Conservation (phyloP, 2,113 vertebrate species). For the Gymnocephalus cernua region DNA sequence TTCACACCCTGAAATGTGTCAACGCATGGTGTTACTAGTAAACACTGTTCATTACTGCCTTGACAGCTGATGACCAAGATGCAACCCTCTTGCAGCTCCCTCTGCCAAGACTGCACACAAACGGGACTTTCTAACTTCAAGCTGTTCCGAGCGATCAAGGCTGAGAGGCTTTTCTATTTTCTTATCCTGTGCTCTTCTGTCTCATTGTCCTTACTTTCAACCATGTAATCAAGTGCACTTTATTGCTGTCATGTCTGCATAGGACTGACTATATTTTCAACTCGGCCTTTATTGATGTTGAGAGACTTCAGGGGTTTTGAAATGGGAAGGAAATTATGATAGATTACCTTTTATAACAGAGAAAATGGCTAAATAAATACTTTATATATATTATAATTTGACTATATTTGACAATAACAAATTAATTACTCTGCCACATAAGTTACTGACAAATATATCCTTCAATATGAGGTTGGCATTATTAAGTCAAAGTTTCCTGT, state of each 20-base stretch:
- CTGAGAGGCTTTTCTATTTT: constrained; percentile 45
- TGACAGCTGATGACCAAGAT: constrained; percentile 67
- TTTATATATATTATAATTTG: constrained; percentile 8
- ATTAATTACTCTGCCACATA: constrained; percentile 27
- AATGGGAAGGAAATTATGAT: not conserved
- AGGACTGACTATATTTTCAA: constrained; percentile 48
- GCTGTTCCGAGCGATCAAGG: constrained; percentile 42
- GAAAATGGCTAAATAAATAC: constrained; percentile 26
- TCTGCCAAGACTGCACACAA: constrained; percentile 38
- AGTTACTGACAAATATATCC: constrained; percentile 15
- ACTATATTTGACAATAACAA: constrained; percentile 30
- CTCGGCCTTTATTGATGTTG: constrained; percentile 33
- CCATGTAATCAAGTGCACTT: constrained; percentile 75
- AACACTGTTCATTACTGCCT: constrained; percentile 69
- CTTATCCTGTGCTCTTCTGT: constrained; percentile 31
- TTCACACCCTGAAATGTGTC: constrained; percentile 69
- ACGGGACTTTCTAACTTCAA: constrained; percentile 38
- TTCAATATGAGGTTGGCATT: constrained; percentile 7
- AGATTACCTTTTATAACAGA: constrained; percentile 17
- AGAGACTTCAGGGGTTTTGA: constrained; percentile 26
- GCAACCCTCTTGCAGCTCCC: constrained; percentile 54
- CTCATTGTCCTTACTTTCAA: constrained; percentile 51
- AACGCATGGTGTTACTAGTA: constrained; percentile 68
- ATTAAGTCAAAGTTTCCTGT: constrained; percentile 5
- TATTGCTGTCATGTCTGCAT: constrained; percentile 57